phyloP scores from a whole-genome alignment of 2,797 vertebrate species.

The Apogon talboti region DNA sequence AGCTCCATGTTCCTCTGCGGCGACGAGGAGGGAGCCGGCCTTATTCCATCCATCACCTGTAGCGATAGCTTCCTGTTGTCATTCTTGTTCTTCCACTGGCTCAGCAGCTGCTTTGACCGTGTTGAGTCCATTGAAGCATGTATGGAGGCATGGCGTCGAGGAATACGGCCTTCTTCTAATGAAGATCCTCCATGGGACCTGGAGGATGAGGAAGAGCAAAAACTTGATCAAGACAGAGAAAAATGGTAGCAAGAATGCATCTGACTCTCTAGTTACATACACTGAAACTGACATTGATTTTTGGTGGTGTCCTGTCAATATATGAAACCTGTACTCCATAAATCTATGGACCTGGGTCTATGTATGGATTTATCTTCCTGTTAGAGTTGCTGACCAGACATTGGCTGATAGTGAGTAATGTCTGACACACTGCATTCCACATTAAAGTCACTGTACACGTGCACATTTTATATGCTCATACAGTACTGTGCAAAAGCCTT shows the following conservation, averaged over 20 bases:
- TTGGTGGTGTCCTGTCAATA: too few relatives aligned
- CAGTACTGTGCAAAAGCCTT: too few relatives aligned
- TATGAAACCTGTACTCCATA: too few relatives aligned
- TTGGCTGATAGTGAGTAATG: too few relatives aligned
- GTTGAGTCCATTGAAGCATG: constrained; percentile 96
- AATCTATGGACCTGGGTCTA: too few relatives aligned
- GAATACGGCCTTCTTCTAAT: constrained; percentile 86
- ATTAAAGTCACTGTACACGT: too few relatives aligned
- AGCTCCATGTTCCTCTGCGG: constrained; percentile 91
- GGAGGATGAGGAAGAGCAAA: constrained; percentile 5
- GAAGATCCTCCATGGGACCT: constrained; percentile 84
- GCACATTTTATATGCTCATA: too few relatives aligned
- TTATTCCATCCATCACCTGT: constrained; percentile 91
- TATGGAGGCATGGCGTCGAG: constrained; percentile 90
- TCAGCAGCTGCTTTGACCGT: constrained; percentile 93
- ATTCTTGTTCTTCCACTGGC: constrained; percentile 95
- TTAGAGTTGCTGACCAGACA: too few relatives aligned
- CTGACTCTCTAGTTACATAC: neutral
- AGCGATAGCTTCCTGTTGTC: constrained; percentile 92
- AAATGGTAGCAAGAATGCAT: neutral
- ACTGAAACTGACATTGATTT: too few relatives aligned
- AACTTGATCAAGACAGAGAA: neutral
- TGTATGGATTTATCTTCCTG: too few relatives aligned
- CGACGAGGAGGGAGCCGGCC: constrained; percentile 82
- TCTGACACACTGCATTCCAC: too few relatives aligned